Evolutionary conservation across 1,140 invertebrate species (phyloP).

Genomic region (Halictus rubicundus): DNA sequence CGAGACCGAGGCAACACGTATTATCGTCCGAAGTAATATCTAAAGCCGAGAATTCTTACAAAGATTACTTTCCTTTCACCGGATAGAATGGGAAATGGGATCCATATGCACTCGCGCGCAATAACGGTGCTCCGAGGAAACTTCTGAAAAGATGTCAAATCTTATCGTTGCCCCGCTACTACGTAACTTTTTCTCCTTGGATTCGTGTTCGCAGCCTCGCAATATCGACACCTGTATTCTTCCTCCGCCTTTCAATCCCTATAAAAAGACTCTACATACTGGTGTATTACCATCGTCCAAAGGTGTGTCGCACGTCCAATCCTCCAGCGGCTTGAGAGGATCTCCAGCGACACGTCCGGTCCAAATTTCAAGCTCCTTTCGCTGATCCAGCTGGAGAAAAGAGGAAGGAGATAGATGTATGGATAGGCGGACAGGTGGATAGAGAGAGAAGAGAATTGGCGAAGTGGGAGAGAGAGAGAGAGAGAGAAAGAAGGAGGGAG

Average conservation of each 20-base stretch:
- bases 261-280: background rate
- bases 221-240: background rate
- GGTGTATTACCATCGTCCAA: background rate
- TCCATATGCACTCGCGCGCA: background rate
- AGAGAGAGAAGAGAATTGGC: no score
- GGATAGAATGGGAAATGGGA: background rate
- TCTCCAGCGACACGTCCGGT: background rate
- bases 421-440: no score
- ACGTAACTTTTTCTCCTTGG: conserved; percentile 8
- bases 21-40: background rate
- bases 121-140: background rate
- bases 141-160: background rate
- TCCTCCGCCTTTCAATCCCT: background rate
- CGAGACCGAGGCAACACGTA: no score
- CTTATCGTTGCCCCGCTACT: background rate
- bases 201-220: background rate
- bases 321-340: background rate
- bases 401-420: background rate
- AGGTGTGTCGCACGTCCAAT: conserved; percentile 16
- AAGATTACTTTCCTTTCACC: background rate
- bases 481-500: background rate
- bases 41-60: background rate
- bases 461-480: no score
- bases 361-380: conserved; percentile 33
- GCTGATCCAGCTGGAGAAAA: conserved; percentile 9